Evolutionary conservation across 2,888 invertebrate genomes (phyloP).

Genomic region (Ormyrus thymus): DNA sequence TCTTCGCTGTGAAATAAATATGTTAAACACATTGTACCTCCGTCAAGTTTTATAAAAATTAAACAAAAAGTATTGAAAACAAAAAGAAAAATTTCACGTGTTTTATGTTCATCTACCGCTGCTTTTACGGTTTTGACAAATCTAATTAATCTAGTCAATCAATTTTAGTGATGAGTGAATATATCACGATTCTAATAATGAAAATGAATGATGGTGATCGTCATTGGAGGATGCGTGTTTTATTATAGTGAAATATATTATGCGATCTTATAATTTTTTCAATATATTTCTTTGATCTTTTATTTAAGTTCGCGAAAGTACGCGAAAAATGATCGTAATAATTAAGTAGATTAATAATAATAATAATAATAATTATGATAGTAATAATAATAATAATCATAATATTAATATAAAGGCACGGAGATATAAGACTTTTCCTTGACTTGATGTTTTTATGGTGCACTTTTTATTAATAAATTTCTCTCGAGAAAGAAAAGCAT

Average conservation of each 20-base stretch:
- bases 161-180: slow-evolving; percentile 25
- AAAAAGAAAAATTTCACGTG: slow-evolving; percentile 11
- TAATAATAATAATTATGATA: slow-evolving; percentile 41
- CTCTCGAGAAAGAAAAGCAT: slow-evolving; percentile 50
- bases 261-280: slow-evolving; percentile 7
- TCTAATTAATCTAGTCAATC: slow-evolving; percentile 1
- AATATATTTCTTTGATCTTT: slow-evolving; percentile 27
- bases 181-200: slow-evolving; percentile 26
- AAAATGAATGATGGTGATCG: slow-evolving; percentile 28
- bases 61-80: slow-evolving; percentile 6
- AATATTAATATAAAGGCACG: slow-evolving; percentile 64
- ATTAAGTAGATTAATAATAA: slow-evolving; percentile 35
- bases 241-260: slow-evolving; percentile 32
- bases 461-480: slow-evolving; percentile 54
- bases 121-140: slow-evolving; percentile 20
- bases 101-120: slow-evolving; percentile 29
- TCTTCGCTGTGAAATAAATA: slow-evolving; percentile 39
- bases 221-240: slow-evolving; percentile 19
- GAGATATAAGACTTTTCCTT: slow-evolving; percentile 68
- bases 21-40: slow-evolving; percentile 39
- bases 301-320: slow-evolving; percentile 38
- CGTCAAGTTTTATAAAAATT: slow-evolving; percentile 30
- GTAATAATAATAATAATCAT: slow-evolving; percentile 54
- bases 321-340: slow-evolving; percentile 46
- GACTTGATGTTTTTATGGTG: slow-evolving; percentile 54